Base-by-base conservation (phyloP, 2,797 vertebrate species). In the Rhinogobio ventralis region DNA sequence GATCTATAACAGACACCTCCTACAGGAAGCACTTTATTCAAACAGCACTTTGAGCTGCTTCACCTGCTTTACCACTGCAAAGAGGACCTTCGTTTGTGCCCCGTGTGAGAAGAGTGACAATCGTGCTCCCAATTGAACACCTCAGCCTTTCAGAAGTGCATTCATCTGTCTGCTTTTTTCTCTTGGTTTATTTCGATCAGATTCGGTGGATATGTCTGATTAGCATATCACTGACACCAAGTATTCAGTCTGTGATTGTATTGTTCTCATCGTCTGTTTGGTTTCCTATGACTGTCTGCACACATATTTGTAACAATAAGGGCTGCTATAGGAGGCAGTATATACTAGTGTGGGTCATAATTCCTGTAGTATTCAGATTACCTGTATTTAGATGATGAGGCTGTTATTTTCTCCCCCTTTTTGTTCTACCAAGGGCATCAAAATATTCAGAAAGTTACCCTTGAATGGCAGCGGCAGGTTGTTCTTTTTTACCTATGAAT, bases 1-100 rank as follows among this genome's bases (percentile, higher is more conserved):
- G 46, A 77, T 68, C 69, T 46, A 25, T 45, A 49, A 53, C 49
- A 69, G 55, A 69, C 91, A 88, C 91, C 88, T 83, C 71, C 81
- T 84, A 87, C 78, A 86, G 90, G 85, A 90, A 93, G 94, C 94
- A 95, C 94, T 95, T 95, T 94, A 94, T 91, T 85, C 68, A 82
- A 89, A 87, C 89, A 91, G 92, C 93, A 94, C 94, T 93, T 94
- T 93, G 3, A 86, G 86, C 86, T 86, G 88, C 92, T 93, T 88
- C 91, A 91, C 89, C 87, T 76, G 85, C 88, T 87, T 86, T 60
- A 86, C 84, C 80, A 67, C 79, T 66, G 81, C 73, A 76, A 81
- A 67, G 85, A 87, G 51, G 64, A 77, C 19, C 20, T 42, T 67
- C 42, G 71, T 79, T 64, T 74, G 86, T 84, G 86, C 81, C 76